A percentile compares a stretch with the other conserved stretches of the same genome.
These are phyloP conservation scores for Erythrolamprus reginae DNA, from an alignment of 2,113 vertebrate genomes.

Conservation along the genomic window DNA sequence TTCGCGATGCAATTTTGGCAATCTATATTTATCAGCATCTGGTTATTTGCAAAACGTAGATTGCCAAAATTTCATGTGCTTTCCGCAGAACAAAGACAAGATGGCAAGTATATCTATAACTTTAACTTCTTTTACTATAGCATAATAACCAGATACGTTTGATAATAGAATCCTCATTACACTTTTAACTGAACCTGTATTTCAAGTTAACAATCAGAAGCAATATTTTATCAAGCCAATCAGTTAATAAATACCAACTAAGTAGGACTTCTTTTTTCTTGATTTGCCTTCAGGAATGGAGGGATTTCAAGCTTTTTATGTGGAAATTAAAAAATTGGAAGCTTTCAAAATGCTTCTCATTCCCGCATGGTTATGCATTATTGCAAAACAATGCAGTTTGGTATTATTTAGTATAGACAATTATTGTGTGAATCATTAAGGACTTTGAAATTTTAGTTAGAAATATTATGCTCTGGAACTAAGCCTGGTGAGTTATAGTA, in stretches of 20 bases:
- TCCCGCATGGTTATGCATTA: background rate
- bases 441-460: background rate
- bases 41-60: background rate
- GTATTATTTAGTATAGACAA: background rate
- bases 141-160: background rate
- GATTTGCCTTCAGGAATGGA: background rate
- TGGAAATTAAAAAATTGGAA: background rate
- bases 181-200: background rate
- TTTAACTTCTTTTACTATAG: background rate
- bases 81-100: background rate
- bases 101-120: background rate
- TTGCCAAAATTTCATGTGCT: background rate
- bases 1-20: background rate
- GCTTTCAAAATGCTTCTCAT: background rate
- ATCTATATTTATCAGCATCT: background rate
- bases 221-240: background rate
- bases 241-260: background rate
- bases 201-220: background rate
- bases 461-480: background rate
- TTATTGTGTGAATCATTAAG: background rate
- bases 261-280: background rate
- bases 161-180: background rate
- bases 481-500: background rate
- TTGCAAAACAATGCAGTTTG: background rate
- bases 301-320: background rate